These are phyloP conservation scores for Phoeniculus purpureus DNA, from an alignment of 2,797 vertebrate species.

Conservation along the genomic window DNA sequence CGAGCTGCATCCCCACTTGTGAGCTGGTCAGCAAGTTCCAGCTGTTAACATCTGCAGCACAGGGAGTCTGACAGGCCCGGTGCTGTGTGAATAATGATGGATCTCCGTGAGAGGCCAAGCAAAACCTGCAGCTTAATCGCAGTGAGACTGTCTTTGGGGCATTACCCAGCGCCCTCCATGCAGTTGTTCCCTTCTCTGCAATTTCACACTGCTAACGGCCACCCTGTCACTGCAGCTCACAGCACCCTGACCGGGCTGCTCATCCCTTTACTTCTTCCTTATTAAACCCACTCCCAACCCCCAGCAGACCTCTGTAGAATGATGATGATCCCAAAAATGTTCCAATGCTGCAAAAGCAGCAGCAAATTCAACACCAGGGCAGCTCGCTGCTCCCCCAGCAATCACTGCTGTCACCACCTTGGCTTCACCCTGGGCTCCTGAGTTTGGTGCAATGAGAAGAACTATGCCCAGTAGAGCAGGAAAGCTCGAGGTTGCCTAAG, in stretches of 20 bases:
- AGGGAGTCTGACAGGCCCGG: conserved; percentile 31
- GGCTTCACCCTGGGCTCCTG: rapidly evolving
- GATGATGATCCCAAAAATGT: rapidly evolving
- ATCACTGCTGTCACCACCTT: rapidly evolving
- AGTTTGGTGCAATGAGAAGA: neutral
- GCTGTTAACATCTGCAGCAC: conserved; percentile 53
- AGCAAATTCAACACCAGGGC: neutral
- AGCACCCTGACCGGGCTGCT: neutral
- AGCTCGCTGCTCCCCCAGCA: neutral
- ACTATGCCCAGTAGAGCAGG: neutral
- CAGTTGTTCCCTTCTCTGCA: neutral
- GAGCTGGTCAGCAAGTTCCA: conserved; percentile 31
- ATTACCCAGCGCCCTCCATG: conserved; percentile 34
- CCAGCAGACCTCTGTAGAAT: neutral
- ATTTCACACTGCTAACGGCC: conserved; percentile 23
- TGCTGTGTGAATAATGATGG: conserved; percentile 61
- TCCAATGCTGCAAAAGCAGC: rapidly evolving
- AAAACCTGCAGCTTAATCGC: conserved; percentile 58
- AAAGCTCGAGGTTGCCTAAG: neutral
- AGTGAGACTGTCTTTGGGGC: conserved; percentile 19
- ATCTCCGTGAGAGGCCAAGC: conserved; percentile 44
- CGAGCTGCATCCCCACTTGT: neutral
- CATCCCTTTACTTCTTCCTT: neutral
- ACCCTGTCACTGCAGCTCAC: neutral
- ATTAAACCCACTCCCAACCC: neutral